phyloP scores from a whole-genome alignment of 2,888 invertebrate species.

The Pardosa pseudoannulata region DNA sequence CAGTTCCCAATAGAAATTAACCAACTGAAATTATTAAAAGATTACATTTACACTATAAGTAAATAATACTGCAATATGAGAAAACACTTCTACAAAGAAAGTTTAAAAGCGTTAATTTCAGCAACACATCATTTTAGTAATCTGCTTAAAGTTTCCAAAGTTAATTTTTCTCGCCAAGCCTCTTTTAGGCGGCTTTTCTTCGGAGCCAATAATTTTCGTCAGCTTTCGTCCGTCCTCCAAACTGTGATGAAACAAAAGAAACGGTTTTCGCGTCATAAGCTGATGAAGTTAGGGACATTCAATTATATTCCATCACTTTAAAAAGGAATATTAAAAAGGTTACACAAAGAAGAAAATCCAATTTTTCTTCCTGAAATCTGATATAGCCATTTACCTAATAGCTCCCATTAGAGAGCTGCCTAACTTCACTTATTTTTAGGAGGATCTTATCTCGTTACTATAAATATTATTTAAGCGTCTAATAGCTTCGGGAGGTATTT shows the following conservation, averaged over 20 bases:
- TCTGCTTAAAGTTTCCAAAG: too few species aligned
- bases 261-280: not conserved
- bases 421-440: not conserved
- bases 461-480: not conserved
- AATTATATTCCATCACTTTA: slow-evolving; percentile 22
- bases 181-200: too few species aligned
- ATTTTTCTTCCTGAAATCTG: not conserved
- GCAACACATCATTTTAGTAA: too few species aligned
- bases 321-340: not conserved
- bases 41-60: too few species aligned
- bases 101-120: too few species aligned
- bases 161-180: too few species aligned
- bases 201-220: too few species aligned
- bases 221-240: not conserved
- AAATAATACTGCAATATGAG: too few species aligned
- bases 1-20: too few species aligned
- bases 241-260: not conserved
- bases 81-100: too few species aligned
- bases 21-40: too few species aligned
- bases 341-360: not conserved
- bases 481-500: not conserved
- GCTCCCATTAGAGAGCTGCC: not conserved
- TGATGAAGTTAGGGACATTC: slow-evolving; percentile 18
- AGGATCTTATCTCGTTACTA: not conserved
- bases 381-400: slow-evolving; percentile 6